phyloP scores from a whole-genome alignment of 2,797 vertebrate genomes.

The Protonibea diacanthus region DNA sequence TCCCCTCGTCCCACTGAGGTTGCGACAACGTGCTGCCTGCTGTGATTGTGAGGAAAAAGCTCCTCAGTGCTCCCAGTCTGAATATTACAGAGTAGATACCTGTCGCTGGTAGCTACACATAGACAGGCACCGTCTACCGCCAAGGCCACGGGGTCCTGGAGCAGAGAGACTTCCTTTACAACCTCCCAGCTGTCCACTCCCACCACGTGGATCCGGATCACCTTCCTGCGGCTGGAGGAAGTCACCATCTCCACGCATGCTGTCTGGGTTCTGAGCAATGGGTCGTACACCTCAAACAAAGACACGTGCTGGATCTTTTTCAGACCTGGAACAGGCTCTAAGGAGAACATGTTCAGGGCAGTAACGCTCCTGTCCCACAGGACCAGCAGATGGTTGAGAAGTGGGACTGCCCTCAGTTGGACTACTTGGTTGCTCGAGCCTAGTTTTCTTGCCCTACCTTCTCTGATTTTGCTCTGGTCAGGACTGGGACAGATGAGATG shows the following conservation, averaged over 20 bases:
- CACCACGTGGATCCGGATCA: slow-evolving; percentile 72
- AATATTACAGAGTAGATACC: slow-evolving; percentile 79
- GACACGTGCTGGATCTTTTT: slow-evolving; percentile 81
- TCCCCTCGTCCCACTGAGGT: slow-evolving; percentile 72
- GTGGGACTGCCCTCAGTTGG: slow-evolving; percentile 75
- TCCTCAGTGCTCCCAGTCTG: slow-evolving; percentile 66
- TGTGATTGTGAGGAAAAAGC: slow-evolving; percentile 77
- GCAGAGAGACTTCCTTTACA: slow-evolving; percentile 71
- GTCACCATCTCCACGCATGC: slow-evolving; percentile 69
- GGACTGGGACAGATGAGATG: slow-evolving; percentile 62
- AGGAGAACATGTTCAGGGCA: slow-evolving; percentile 83
- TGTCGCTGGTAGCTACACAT: slow-evolving; percentile 77
- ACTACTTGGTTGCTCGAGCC: slow-evolving; percentile 69
- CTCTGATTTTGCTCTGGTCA: slow-evolving; percentile 44
- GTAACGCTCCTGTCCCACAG: slow-evolving; percentile 77
- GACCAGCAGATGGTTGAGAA: slow-evolving; percentile 82
- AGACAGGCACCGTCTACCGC: slow-evolving; percentile 68
- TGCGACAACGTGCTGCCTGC: slow-evolving; percentile 65
- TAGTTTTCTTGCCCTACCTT: slow-evolving; percentile 76
- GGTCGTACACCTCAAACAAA: slow-evolving; percentile 66
- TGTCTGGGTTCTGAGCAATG: background rate
- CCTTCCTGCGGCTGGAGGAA: slow-evolving; percentile 73
- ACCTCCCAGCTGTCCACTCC: slow-evolving; percentile 80
- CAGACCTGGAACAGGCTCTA: slow-evolving; percentile 71
- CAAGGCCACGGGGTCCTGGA: slow-evolving; percentile 75